Conservation (phyloP, 2,888 invertebrate species). For the Pseudanteris insignis region DNA sequence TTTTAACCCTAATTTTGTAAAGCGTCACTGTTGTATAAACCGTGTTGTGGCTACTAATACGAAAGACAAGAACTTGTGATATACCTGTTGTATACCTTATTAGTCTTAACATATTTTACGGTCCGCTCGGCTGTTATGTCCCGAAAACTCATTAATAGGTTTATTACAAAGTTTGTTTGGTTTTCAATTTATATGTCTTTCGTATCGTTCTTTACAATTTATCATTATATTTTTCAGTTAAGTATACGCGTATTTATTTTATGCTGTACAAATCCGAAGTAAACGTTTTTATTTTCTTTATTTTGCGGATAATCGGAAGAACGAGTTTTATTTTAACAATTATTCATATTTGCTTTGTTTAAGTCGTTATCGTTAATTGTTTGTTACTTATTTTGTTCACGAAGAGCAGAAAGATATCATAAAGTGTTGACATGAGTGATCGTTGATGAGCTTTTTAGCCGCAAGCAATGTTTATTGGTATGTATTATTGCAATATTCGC, state of each 20-base stretch:
- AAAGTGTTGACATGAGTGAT: constrained; percentile 27
- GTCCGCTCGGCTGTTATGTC: constrained; percentile 13
- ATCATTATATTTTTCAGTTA: too few relatives aligned
- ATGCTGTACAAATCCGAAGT: constrained; percentile 29
- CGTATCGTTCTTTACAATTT: too few relatives aligned
- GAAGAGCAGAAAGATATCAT: constrained; percentile 33
- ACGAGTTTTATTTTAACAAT: constrained; percentile 24
- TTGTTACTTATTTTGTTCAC: constrained; percentile 14
- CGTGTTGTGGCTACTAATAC: constrained; percentile 48
- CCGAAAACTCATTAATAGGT: too few relatives aligned
- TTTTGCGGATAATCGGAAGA: constrained; percentile 39
- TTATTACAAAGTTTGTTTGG: too few relatives aligned
- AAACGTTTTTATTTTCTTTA: constrained; percentile 29
- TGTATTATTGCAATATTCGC: constrained; percentile 9
- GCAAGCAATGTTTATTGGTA: constrained; percentile 30
- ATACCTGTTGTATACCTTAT: constrained; percentile 45
- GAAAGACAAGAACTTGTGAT: constrained; percentile 51
- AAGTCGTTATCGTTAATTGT: constrained; percentile 12
- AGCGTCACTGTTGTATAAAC: constrained; percentile 48
- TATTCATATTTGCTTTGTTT: constrained; percentile 19
- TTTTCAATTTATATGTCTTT: too few relatives aligned
- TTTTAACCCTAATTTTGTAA: constrained; percentile 47
- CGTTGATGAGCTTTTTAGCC: constrained; percentile 40
- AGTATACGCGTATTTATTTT: constrained; percentile 19
- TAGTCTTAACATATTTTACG: constrained; percentile 45